phyloP scores from a whole-genome alignment of 1,140 invertebrate species.

The Brachionus rotundiformis region DNA sequence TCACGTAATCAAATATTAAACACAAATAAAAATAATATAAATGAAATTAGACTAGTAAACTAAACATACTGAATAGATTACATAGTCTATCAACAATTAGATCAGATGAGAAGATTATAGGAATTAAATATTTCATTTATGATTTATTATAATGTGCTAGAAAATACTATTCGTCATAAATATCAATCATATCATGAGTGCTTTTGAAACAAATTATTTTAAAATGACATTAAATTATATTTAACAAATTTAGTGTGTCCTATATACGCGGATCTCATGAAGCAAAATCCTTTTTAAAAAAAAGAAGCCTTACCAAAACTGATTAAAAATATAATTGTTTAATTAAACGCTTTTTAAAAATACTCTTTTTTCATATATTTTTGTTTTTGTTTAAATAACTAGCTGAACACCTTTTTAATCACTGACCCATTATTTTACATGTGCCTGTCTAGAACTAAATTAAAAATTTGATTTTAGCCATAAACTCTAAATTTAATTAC shows the following conservation, averaged over 20 bases:
- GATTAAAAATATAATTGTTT: not conserved
- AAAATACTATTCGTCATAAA: not conserved
- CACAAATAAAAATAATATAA: not conserved
- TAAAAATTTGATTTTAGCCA: not conserved
- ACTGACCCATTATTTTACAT: not conserved
- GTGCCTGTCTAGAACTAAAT: not conserved
- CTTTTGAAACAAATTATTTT: not conserved
- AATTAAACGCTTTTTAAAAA: not conserved
- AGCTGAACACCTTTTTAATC: not conserved
- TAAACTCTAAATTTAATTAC: not conserved
- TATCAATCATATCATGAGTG: not conserved
- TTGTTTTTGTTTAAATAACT: not conserved
- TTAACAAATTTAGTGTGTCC: not conserved
- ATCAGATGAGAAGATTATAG: not conserved
- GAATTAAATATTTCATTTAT: conserved; percentile 35
- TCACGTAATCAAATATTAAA: not conserved
- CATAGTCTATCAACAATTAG: conserved; percentile 26
- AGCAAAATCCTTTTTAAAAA: not conserved
- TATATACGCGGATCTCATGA: not conserved
- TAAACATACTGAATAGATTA: conserved; percentile 13
- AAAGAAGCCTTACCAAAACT: not conserved
- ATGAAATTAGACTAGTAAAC: conserved; percentile 11
- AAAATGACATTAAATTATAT: conserved; percentile 10
- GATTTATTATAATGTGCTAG: conserved; percentile 29
- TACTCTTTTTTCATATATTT: not conserved